Evolutionary conservation across 2,888 invertebrate genomes (phyloP), one percentile per base, ranked within the genome.

Genomic region (Bedellia somnulentella): DNA sequence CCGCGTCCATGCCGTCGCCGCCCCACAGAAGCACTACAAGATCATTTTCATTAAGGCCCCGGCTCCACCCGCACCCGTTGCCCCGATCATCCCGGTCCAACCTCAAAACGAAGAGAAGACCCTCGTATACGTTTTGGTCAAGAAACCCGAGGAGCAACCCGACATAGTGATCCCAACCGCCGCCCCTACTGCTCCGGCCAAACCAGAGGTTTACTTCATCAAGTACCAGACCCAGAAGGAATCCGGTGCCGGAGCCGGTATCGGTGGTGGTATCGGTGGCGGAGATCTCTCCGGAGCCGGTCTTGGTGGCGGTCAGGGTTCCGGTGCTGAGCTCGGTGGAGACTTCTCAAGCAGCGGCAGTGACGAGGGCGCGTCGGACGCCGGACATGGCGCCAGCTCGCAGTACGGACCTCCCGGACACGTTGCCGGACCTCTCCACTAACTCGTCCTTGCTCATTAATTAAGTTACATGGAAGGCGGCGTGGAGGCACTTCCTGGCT

Each of bases 11-110:
- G 78, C 80, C 11, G 75, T 84, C 1, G 84, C 85, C 28, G 85
- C 87, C 40, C 80, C 90, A 27, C 90, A 90, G 66, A 91, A 91
- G 51, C 90, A 91, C 64, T 90, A 92, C 82, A 92, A 92, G 59
- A 92, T 92, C 60, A 90, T 92, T 73, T 92, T 92, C 82, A 92
- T 92, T 70, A 92, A 92, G 79, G 91, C 91, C 32, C 91, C 91
- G 48, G 83, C 90, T 45, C 83, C 89, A 37, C 89, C 89, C 37
- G 83, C 88, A 36, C 89, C 89, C 35, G 85, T 86, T 39, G 89
- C 85, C 1, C 91, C 91, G 39, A 81, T 88, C 39, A 89, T 91
- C 41, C 89, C 90, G 16, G 61, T 86, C 17, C 85, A 87, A 57
- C 82, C 85, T 36, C 89, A 89, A 56, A 88, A 90, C 62, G 88